Evolutionary conservation across 2,797 vertebrate genomes (phyloP), one percentile per base, ranked within the genome.

Genomic region (Acridotheres tristis): DNA sequence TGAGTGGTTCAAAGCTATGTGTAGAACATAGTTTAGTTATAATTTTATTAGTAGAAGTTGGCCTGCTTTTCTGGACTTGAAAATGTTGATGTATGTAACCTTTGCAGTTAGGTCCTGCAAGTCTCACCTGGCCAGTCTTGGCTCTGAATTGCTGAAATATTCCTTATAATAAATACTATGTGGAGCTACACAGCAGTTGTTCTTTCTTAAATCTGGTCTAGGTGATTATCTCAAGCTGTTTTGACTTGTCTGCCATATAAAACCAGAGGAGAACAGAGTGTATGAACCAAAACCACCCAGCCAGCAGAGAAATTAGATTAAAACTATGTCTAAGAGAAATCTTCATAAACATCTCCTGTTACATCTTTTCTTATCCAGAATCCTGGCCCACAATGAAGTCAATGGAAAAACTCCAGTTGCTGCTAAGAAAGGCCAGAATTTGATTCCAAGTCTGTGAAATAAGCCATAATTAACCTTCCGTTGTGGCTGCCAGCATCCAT

Each of bases 281-380:
- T 69, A 59, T 81, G 73, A 91, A 78, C 45, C 29, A 85, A 89
- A 96, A 66, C 74, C 61, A 80, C 26, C 25, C 51, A 83, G 38
- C 59, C 67, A 90, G 40, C 40, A 81, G 11, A 93, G 53, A 85
- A 94, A 95, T 79, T 68, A 82, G 63, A 94, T 93, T 96, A 87
- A 93, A 94, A 65, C 15, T 78, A 48, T 54, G 69, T 82, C 47
- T 91, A 77, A 94, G 27, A 90, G 67, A 95, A 94, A 89, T 86
- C 69, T 93, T 91, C 73, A 88, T 85, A 96, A 94, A 90, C 94
- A 90, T 96, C 82, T 96, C 80, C 42, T 79, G 59, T 95, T 96
- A 91, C 89, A 83, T 92, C 78, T 92, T 53, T 89, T 38, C 69
- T 75, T 93, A 84, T 94, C 62, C 96, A 85, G 83, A 92, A 80